These are phyloP conservation scores for Phymorhynchus buccinoides DNA, from an alignment of 1,140 invertebrate genomes.

Conservation along the genomic window DNA sequence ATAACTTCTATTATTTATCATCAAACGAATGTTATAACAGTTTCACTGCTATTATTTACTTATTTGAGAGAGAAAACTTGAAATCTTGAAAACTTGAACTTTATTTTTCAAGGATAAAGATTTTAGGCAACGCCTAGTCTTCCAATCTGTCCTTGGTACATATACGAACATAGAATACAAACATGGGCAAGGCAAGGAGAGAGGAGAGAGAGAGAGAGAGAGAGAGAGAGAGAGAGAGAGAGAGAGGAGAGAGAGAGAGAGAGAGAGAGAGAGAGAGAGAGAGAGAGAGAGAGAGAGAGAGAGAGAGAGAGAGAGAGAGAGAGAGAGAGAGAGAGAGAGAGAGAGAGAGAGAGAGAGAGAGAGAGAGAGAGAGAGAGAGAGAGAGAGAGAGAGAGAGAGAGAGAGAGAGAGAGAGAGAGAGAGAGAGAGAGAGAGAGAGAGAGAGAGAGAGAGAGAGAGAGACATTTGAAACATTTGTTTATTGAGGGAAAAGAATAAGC, in stretches of 20 bases:
- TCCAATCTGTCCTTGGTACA: no score
- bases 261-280: background rate
- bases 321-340: conserved; percentile 41
- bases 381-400: background rate
- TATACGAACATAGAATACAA: no score
- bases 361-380: conserved; percentile 43
- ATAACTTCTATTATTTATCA: no score
- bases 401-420: background rate
- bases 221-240: background rate
- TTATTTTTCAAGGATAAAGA: no score
- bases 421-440: background rate
- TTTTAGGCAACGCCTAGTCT: no score
- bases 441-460: background rate
- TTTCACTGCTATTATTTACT: no score
- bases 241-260: background rate
- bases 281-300: background rate
- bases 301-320: background rate
- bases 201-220: conserved; percentile 39
- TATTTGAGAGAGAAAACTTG: no score
- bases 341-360: conserved; percentile 39
- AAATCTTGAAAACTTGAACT: no score
- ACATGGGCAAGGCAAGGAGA: conserved; percentile 33
- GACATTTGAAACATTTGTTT: background rate
- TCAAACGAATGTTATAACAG: no score
- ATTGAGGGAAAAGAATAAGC: background rate